Conservation (phyloP, 1,140 invertebrate genomes). For the Drosophila repletoides region DNA sequence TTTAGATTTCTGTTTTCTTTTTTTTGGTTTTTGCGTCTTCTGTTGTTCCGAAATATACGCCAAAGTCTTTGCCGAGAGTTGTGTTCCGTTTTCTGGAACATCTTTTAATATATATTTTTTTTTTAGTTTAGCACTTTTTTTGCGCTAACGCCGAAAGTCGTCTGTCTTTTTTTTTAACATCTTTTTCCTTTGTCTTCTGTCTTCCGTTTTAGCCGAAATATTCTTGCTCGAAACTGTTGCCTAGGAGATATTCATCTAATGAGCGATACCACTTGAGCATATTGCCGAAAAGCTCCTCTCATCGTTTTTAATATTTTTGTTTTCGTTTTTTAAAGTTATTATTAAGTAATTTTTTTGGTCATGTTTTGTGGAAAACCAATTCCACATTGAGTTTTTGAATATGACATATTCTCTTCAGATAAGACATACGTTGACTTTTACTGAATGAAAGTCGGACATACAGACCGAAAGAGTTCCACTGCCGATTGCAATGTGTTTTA, state of each 20-base stretch:
- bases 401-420: neutral
- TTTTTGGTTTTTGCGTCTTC: conserved; percentile 27
- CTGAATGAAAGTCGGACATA: too few relatives aligned
- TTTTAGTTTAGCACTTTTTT: conserved; percentile 33
- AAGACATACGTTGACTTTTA: too few relatives aligned
- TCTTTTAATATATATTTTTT: neutral
- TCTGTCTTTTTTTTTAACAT: conserved; percentile 10
- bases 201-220: conserved; percentile 63
- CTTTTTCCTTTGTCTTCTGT: conserved; percentile 29
- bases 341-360: neutral
- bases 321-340: too few relatives aligned
- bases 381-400: neutral
- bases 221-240: conserved; percentile 42
- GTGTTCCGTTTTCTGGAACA: conserved; percentile 15
- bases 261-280: conserved; percentile 56
- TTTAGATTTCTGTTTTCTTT: conserved; percentile 22
- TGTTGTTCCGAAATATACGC: conserved; percentile 69
- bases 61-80: conserved; percentile 76
- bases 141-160: conserved; percentile 32
- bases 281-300: conserved; percentile 45
- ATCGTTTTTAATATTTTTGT: conserved; percentile 44
- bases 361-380: conserved; percentile 6
- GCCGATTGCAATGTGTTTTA: too few relatives aligned
- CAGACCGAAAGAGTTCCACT: too few relatives aligned
- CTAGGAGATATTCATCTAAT: conserved; percentile 32